A percentile compares a stretch with the other conserved stretches of the same genome.
Evolutionary conservation across 1,140 invertebrate species (phyloP).

Genomic region (Conus ventricosus): DNA sequence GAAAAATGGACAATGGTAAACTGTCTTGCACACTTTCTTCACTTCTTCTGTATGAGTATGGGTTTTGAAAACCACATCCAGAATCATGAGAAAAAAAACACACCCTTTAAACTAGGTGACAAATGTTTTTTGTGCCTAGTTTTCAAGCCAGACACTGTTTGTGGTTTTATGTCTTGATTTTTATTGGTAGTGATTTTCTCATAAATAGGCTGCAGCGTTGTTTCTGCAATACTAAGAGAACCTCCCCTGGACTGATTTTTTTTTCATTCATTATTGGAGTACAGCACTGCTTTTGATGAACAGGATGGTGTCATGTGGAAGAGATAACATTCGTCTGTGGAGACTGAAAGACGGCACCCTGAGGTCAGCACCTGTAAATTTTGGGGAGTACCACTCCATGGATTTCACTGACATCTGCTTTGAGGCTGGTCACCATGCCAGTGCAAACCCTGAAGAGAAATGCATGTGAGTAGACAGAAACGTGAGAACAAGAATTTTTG

Average conservation of each 20-base stretch:
- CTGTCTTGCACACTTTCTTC: too few species aligned
- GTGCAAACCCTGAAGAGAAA: slow-evolving; percentile 64
- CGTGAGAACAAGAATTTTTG: not conserved
- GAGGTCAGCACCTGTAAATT: slow-evolving; percentile 71
- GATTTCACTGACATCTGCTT: slow-evolving; percentile 74
- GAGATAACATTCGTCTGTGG: slow-evolving; percentile 73
- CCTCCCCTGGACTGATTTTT: too few species aligned
- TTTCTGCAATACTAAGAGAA: not conserved
- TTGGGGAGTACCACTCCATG: slow-evolving; percentile 71
- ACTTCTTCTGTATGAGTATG: too few species aligned
- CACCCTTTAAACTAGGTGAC: too few species aligned
- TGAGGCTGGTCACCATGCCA: slow-evolving; percentile 64
- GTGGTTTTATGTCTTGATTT: too few species aligned
- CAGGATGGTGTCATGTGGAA: slow-evolving; percentile 74
- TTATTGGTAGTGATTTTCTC: too few species aligned
- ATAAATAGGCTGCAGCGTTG: too few species aligned
- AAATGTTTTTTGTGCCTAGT: too few species aligned
- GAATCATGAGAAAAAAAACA: too few species aligned
- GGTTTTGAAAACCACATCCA: not conserved
- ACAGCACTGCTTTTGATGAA: not conserved
- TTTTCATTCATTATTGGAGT: not conserved
- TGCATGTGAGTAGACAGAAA: slow-evolving; percentile 60
- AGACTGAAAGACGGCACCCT: slow-evolving; percentile 71
- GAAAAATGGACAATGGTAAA: too few species aligned
- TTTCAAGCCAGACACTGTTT: too few species aligned